phyloP scores from a whole-genome alignment of 2,888 invertebrate genomes.

The Deilephila elpenor region DNA sequence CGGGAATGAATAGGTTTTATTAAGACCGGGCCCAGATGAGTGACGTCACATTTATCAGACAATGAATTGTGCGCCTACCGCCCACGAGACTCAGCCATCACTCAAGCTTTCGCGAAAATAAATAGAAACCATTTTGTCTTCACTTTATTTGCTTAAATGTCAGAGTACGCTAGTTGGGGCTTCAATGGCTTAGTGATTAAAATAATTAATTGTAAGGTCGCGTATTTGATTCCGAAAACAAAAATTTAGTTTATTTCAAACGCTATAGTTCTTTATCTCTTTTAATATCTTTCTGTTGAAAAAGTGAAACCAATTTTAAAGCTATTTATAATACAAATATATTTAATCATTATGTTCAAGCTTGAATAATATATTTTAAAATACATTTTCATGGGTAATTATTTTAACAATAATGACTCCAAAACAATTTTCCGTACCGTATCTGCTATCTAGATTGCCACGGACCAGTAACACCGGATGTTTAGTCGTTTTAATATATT shows the following conservation, averaged over 20 bases:
- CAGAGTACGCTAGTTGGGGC: too few species aligned
- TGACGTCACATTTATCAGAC: slow-evolving; percentile 17
- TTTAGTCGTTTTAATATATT: too few species aligned
- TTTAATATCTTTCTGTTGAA: too few species aligned
- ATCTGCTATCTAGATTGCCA: not conserved
- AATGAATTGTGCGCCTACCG: not conserved
- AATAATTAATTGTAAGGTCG: too few species aligned
- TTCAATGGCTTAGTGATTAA: too few species aligned
- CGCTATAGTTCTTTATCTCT: too few species aligned
- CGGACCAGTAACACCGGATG: not conserved
- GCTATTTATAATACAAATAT: too few species aligned
- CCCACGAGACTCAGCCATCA: not conserved
- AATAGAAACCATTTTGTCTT: not conserved
- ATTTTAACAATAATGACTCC: not conserved
- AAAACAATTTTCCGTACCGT: not conserved
- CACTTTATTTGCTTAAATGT: not conserved
- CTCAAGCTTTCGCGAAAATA: not conserved
- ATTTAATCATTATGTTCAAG: not conserved
- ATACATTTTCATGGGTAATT: slow-evolving; percentile 1
- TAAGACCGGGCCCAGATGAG: not conserved
- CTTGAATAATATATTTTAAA: not conserved
- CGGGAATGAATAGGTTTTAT: not conserved
- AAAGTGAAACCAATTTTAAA: too few species aligned
- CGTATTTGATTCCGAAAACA: too few species aligned
- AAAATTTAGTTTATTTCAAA: too few species aligned